A percentile compares a stretch with the other conserved stretches of the same genome.
phyloP scores from a whole-genome alignment of 2,888 invertebrate genomes.

The Tridacna gigas region DNA sequence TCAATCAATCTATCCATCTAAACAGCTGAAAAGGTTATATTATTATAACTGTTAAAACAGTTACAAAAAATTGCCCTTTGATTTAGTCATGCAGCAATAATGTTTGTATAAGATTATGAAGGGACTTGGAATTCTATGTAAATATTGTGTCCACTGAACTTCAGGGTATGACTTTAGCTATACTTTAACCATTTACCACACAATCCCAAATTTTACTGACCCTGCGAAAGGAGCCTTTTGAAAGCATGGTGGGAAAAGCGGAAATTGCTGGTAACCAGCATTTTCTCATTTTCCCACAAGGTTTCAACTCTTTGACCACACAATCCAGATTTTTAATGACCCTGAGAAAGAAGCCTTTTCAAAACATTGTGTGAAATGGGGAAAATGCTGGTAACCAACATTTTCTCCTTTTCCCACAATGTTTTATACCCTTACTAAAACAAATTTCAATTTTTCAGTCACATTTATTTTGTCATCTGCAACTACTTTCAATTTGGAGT shows the following conservation, averaged over 20 bases:
- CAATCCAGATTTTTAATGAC: background rate
- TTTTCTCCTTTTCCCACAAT: constrained; percentile 3
- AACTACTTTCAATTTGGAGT: too few relatives aligned
- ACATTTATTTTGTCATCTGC: too few relatives aligned
- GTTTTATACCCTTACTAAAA: background rate
- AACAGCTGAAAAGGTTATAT: too few relatives aligned
- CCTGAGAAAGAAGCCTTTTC: background rate
- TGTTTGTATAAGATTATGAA: too few relatives aligned
- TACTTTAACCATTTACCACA: background rate
- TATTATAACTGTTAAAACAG: too few relatives aligned
- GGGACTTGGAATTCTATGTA: too few relatives aligned
- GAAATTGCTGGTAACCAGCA: background rate
- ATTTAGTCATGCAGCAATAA: too few relatives aligned
- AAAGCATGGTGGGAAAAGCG: background rate
- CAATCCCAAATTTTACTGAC: background rate
- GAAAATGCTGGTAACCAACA: constrained; percentile 7
- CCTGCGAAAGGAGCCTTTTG: background rate
- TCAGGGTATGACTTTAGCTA: background rate
- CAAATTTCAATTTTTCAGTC: too few relatives aligned
- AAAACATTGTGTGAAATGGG: background rate
- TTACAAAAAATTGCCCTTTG: too few relatives aligned
- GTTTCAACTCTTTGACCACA: background rate
- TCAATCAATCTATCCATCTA: too few relatives aligned
- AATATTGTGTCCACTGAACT: too few relatives aligned
- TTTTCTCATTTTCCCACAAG: background rate